These are phyloP conservation scores for Paramacrobiotus metropolitanus DNA, from an alignment of 1,140 invertebrate genomes.

Conservation along the genomic window DNA sequence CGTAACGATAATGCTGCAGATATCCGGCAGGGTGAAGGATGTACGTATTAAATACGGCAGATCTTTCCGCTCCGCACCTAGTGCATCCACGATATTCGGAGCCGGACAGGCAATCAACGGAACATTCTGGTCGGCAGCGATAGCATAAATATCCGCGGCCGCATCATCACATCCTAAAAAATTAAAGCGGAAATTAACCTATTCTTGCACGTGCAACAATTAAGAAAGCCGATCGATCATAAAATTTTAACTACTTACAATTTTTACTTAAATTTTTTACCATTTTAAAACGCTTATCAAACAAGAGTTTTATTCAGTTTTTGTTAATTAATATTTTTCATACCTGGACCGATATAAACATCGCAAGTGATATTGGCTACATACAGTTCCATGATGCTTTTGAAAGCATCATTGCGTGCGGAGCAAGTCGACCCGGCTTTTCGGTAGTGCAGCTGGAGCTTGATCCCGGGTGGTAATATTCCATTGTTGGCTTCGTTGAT, in stretches of 20 bases:
- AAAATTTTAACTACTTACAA: too few species aligned
- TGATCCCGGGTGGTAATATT: not conserved
- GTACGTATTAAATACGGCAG: not conserved
- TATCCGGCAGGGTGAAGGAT: not conserved
- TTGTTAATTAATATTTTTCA: too few species aligned
- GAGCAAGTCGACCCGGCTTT: not conserved
- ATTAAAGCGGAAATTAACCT: too few species aligned
- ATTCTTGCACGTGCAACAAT: too few species aligned
- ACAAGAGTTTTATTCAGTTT: too few species aligned
- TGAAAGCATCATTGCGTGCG: not conserved
- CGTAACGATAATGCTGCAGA: not conserved
- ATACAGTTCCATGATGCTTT: not conserved
- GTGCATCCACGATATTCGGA: not conserved
- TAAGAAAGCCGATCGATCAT: too few species aligned
- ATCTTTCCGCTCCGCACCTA: not conserved
- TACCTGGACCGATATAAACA: not conserved
- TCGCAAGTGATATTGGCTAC: not conserved
- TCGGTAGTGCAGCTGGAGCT: not conserved
- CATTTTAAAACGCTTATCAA: too few species aligned
- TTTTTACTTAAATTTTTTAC: too few species aligned
- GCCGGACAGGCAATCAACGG: not conserved
- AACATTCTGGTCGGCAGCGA: not conserved
- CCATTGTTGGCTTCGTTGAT: not conserved
- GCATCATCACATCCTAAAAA: not conserved
- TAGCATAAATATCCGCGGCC: not conserved